These are phyloP conservation scores for Hypomesus transpacificus DNA, from an alignment of 2,113 vertebrate genomes.

Conservation along the genomic window DNA sequence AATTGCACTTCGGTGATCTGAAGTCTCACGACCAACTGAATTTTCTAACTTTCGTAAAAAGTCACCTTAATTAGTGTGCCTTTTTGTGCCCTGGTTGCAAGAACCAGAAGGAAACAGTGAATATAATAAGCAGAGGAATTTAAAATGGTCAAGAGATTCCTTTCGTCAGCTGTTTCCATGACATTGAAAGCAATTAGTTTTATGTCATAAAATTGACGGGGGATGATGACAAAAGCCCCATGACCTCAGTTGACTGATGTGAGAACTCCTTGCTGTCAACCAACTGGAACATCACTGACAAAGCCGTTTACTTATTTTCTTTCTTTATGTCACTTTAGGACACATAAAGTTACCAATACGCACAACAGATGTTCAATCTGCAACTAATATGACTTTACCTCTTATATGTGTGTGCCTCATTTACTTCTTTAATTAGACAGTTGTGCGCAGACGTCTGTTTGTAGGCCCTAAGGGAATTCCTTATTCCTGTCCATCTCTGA, in stretches of 20 bases:
- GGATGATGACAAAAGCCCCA: background rate
- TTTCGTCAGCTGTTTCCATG: background rate
- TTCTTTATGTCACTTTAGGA: background rate
- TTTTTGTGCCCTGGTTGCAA: slow-evolving; percentile 7
- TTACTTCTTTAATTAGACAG: slow-evolving; percentile 25
- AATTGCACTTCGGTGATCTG: slow-evolving; percentile 34
- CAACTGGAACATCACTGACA: background rate
- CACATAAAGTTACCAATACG: background rate
- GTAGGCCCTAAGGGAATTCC: slow-evolving; percentile 26
- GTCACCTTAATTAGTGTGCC: slow-evolving; percentile 40
- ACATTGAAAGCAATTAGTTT: background rate
- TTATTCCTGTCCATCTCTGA: slow-evolving; percentile 39
- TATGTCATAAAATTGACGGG: background rate
- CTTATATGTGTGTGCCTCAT: background rate
- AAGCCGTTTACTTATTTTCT: background rate
- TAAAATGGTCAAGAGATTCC: background rate
- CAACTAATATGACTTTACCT: background rate
- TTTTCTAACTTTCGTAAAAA: background rate
- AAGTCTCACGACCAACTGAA: slow-evolving; percentile 27
- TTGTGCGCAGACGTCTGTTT: background rate
- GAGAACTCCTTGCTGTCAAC: background rate
- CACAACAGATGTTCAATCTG: background rate
- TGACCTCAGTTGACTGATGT: slow-evolving; percentile 5
- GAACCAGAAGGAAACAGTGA: background rate
- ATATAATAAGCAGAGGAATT: background rate